These are phyloP conservation scores for Otus sunia DNA, from an alignment of 2,113 vertebrate species.

Conservation along the genomic window DNA sequence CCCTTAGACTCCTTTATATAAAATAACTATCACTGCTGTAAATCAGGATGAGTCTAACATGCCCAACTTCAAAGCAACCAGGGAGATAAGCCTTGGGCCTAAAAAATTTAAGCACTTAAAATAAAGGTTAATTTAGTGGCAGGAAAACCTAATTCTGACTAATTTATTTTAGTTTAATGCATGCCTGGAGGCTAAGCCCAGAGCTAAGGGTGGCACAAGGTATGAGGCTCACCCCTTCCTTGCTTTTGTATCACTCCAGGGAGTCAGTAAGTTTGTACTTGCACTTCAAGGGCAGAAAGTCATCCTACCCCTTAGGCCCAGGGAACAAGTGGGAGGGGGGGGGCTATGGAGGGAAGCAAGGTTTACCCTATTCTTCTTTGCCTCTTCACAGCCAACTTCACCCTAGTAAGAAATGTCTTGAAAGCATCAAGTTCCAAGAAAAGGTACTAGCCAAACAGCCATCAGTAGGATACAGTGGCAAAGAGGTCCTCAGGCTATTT, in stretches of 20 bases:
- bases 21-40: not conserved
- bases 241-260: not conserved
- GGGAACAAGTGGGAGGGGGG: too few species aligned
- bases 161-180: constrained; percentile 7
- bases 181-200: not conserved
- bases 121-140: constrained; percentile 10
- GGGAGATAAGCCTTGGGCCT: not conserved
- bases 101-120: not conserved
- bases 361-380: not conserved
- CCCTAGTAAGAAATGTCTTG: not conserved
- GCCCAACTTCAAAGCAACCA: not conserved
- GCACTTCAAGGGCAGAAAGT: not conserved
- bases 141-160: not conserved
- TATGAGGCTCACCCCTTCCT: not conserved
- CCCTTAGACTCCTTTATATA: not conserved
- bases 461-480: not conserved
- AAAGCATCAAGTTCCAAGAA: not conserved
- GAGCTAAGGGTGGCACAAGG: not conserved
- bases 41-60: not conserved
- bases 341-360: not conserved
- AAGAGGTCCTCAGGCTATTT: not conserved
- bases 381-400: not conserved
- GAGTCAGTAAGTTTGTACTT: not conserved
- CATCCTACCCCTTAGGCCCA: not conserved
- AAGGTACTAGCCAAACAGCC: not conserved